Evolutionary conservation across 2,888 invertebrate genomes (phyloP).

Genomic region (Tenodera sinensis): DNA sequence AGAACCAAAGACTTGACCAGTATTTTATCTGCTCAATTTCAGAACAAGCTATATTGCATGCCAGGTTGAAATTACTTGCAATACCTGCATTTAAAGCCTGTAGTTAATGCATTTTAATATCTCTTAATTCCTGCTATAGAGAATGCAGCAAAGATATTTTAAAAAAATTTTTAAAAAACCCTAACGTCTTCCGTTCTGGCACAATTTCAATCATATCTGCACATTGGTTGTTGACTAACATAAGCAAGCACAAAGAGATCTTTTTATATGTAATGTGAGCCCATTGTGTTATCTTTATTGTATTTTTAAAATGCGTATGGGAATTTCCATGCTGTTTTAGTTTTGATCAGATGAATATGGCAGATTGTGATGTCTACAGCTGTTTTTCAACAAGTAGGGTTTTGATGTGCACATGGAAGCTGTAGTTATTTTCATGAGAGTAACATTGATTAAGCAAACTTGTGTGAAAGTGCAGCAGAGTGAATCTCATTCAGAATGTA

Average conservation of each 20-base stretch:
- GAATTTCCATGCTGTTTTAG: constrained; percentile 1
- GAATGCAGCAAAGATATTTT: constrained; percentile 4
- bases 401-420: constrained; percentile 20
- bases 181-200: constrained; percentile 32
- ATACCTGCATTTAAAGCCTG: neutral
- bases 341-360: constrained; percentile 21
- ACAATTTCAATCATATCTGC: constrained; percentile 29
- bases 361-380: constrained; percentile 15
- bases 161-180: constrained; percentile 18
- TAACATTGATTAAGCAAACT: constrained; percentile 3
- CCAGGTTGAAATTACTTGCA: neutral
- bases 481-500: constrained; percentile 29
- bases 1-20: constrained; percentile 30
- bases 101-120: constrained; percentile 15
- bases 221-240: constrained; percentile 29
- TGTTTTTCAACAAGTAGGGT: constrained; percentile 10
- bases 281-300: constrained; percentile 21
- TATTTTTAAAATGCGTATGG: constrained; percentile 18
- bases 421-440: constrained; percentile 21
- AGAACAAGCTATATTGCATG: constrained; percentile 3
- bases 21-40: constrained; percentile 30
- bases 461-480: constrained; percentile 13
- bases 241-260: constrained; percentile 25
- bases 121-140: constrained; percentile 12
- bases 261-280: constrained; percentile 28